Evolutionary conservation across 2,797 vertebrate genomes (phyloP).

Genomic region (Enteromius fasciolatus): DNA sequence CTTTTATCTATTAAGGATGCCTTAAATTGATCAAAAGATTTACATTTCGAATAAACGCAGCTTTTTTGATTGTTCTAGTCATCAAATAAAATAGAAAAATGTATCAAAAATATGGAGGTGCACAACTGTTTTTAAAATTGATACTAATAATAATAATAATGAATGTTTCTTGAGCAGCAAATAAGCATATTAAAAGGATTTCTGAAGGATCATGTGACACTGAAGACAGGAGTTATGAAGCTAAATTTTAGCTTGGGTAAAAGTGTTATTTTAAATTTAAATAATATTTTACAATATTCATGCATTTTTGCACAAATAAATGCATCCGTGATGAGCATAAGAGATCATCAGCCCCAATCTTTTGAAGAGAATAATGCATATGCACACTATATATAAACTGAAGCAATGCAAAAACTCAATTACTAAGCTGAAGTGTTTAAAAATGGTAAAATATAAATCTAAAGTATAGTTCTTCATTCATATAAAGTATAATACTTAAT

Average conservation of each 20-base stretch:
- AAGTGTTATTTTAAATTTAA: neutral
- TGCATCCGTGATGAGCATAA: neutral
- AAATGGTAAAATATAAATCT: no score
- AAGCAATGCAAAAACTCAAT: neutral
- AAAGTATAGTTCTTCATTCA: no score
- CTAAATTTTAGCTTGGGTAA: no score
- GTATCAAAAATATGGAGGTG: no score
- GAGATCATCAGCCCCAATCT: neutral
- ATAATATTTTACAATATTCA: neutral
- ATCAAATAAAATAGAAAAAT: no score
- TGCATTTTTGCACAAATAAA: neutral
- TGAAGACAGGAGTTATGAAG: neutral
- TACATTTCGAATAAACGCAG: neutral
- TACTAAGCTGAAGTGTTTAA: neutral
- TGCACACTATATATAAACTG: neutral
- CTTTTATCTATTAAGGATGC: neutral
- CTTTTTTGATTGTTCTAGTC: no score
- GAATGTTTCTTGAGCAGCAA: no score
- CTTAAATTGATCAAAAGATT: neutral
- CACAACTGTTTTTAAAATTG: no score
- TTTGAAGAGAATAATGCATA: neutral
- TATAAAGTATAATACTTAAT: neutral
- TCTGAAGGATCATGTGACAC: neutral
- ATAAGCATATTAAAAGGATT: no score
- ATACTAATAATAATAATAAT: no score